Evolutionary conservation across 2,888 invertebrate genomes (phyloP).

Genomic region (Lepidochitona cinerea): DNA sequence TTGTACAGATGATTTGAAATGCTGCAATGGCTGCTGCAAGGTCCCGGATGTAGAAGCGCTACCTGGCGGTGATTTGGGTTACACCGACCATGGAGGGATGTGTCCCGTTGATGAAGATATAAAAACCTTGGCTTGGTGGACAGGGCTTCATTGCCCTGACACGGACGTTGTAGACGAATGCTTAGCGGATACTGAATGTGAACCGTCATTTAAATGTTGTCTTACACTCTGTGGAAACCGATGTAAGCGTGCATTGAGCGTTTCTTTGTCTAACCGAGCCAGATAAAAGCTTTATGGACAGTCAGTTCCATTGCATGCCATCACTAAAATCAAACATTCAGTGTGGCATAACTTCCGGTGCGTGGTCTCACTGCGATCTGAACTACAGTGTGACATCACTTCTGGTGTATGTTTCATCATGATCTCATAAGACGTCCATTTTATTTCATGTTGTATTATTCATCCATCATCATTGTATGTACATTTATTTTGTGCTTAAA

Average conservation of each 20-base stretch:
- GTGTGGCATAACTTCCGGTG: too few relatives aligned
- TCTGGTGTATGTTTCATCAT: too few relatives aligned
- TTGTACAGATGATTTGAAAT: not conserved
- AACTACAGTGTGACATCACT: too few relatives aligned
- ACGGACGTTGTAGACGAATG: not conserved
- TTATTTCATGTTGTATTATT: too few relatives aligned
- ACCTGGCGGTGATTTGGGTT: not conserved
- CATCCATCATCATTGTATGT: too few relatives aligned
- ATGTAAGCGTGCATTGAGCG: not conserved
- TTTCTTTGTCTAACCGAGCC: too few relatives aligned
- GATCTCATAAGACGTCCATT: too few relatives aligned
- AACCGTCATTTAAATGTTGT: not conserved
- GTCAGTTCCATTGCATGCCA: too few relatives aligned
- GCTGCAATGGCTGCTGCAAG: not conserved
- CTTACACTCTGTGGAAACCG: not conserved
- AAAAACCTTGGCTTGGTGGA: not conserved
- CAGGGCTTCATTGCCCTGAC: not conserved
- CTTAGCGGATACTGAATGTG: not conserved
- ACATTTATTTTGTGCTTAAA: too few relatives aligned
- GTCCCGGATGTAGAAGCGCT: not conserved
- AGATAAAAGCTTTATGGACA: too few relatives aligned
- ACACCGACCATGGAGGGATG: not conserved
- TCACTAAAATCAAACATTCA: too few relatives aligned
- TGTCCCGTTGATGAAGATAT: not conserved
- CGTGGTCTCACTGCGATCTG: too few relatives aligned